phyloP scores from a whole-genome alignment of 2,797 vertebrate species.

The Cygnus olor region DNA sequence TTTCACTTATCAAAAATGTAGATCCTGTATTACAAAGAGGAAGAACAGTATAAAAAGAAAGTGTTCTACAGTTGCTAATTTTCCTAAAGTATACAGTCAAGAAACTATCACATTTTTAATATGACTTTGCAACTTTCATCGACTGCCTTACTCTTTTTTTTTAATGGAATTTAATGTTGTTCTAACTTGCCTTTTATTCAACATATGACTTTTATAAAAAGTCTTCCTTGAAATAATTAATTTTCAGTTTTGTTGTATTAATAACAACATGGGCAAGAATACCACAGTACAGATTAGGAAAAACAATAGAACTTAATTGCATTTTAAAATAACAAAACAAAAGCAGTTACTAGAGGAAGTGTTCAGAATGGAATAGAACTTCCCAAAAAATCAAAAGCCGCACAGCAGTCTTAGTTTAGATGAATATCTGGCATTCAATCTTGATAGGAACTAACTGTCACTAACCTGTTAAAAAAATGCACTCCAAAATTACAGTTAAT shows the following conservation, averaged over 20 bases:
- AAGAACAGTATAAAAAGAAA: background rate
- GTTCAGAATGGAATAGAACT: background rate
- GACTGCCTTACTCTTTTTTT: background rate
- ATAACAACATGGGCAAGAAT: background rate
- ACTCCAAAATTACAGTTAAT: slow-evolving; percentile 7
- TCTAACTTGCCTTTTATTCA: background rate
- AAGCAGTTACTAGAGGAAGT: background rate
- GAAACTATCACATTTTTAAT: background rate
- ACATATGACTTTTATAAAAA: background rate
- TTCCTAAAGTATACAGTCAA: background rate
- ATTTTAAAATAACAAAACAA: background rate
- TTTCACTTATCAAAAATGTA: background rate
- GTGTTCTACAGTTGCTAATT: background rate
- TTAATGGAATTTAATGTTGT: background rate
- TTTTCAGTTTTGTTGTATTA: background rate
- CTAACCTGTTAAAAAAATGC: background rate
- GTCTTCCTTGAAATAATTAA: background rate
- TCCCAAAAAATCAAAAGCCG: background rate
- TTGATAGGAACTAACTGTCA: background rate
- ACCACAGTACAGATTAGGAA: background rate
- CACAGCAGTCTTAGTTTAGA: background rate
- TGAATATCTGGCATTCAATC: background rate
- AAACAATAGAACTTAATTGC: background rate
- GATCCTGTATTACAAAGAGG: background rate
- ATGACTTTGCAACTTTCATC: background rate